These are phyloP conservation scores for Pocota personata DNA, from an alignment of 2,888 invertebrate species.

Conservation along the genomic window DNA sequence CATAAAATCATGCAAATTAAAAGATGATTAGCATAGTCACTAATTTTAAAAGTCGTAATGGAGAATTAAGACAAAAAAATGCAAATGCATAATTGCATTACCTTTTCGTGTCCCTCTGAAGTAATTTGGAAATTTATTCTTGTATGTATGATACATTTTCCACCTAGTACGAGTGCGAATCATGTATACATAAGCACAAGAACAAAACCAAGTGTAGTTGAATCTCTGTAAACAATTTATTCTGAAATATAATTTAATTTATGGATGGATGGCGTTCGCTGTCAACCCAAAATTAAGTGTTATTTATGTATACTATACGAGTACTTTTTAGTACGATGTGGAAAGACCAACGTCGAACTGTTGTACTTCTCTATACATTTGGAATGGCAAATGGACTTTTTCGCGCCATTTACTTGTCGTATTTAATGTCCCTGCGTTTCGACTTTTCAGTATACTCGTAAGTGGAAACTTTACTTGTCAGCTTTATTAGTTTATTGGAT, in stretches of 20 bases:
- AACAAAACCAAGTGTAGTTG: background rate
- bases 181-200: background rate
- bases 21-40: no score
- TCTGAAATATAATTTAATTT: slow-evolving; percentile 11
- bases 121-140: no score
- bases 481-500: background rate
- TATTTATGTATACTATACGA: background rate
- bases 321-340: background rate
- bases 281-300: slow-evolving; percentile 11
- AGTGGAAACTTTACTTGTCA: background rate
- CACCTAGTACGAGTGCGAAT: background rate
- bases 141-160: background rate
- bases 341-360: background rate
- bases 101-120: background rate
- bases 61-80: no score
- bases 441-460: background rate
- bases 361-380: background rate
- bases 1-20: no score
- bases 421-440: slow-evolving; percentile 9
- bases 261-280: background rate
- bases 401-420: slow-evolving; percentile 5
- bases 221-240: slow-evolving; percentile 18
- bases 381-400: slow-evolving; percentile 1
- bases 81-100: no score
- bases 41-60: no score